These are phyloP conservation scores for Leucoma salicis DNA, from an alignment of 2,888 invertebrate species.

Conservation along the genomic window DNA sequence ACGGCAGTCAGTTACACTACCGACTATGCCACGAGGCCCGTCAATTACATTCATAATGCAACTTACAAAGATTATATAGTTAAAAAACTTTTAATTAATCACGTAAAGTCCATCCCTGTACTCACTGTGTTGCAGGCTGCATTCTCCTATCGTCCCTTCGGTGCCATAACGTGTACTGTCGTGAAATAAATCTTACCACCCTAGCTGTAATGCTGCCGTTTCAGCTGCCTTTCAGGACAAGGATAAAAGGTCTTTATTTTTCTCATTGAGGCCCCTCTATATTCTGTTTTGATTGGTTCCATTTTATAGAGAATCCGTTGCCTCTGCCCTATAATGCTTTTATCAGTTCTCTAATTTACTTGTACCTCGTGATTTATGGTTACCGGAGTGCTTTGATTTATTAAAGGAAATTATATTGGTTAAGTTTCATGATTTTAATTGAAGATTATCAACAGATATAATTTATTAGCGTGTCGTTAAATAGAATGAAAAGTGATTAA, in stretches of 20 bases:
- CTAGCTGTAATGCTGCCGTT: constrained; percentile 52
- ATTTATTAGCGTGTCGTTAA: no score
- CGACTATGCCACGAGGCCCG: no score
- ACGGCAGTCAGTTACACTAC: no score
- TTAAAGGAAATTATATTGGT: constrained; percentile 38
- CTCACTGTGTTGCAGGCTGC: constrained; percentile 59
- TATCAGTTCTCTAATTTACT: constrained; percentile 21
- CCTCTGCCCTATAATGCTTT: constrained; percentile 25
- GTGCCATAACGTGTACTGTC: constrained; percentile 74
- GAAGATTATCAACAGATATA: constrained; percentile 29
- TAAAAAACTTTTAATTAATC: no score
- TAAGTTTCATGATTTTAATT: constrained; percentile 35
- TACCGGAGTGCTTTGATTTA: constrained; percentile 26
- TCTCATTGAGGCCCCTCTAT: constrained; percentile 66
- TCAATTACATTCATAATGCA: no score
- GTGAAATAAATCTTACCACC: constrained; percentile 78
- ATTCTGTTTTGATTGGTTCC: constrained; percentile 63
- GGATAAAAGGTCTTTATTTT: constrained; percentile 78
- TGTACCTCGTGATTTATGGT: constrained; percentile 28
- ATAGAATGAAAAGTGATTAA: no score
- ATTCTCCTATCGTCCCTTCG: constrained; percentile 67
- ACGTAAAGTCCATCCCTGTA: constrained; percentile 32
- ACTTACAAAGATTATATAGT: no score
- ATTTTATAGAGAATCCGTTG: constrained; percentile 57
- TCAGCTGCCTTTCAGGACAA: constrained; percentile 66